Conservation (phyloP, 2,113 vertebrate species). For the Bubo scandiacus region DNA sequence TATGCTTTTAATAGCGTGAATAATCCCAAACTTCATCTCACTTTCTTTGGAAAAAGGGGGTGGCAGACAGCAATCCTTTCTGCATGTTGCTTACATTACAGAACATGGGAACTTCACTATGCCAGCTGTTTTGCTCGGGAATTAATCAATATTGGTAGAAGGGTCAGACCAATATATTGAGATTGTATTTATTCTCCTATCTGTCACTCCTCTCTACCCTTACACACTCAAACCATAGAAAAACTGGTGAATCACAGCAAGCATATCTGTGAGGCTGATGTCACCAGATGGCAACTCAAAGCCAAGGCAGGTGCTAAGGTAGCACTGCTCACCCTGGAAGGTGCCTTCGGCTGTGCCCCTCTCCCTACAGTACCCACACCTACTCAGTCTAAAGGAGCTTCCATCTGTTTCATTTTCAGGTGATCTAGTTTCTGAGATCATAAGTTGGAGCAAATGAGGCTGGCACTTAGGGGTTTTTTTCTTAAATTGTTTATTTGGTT, state of each 20-base stretch:
- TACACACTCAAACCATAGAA: background rate
- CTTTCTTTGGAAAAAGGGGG: background rate
- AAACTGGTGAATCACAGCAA: background rate
- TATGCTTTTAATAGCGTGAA: background rate
- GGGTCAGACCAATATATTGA: background rate
- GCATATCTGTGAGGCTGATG: fast-evolving
- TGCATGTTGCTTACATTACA: background rate
- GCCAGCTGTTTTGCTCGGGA: background rate
- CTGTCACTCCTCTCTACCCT: background rate
- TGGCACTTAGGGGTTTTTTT: background rate
- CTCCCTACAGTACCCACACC: background rate
- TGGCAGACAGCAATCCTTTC: background rate
- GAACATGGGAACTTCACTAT: background rate
- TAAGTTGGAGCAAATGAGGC: background rate
- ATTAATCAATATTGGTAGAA: background rate
- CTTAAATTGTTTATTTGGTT: background rate
- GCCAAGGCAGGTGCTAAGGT: background rate
- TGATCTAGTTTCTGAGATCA: background rate
- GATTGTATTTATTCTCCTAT: background rate
- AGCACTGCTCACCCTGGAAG: background rate
- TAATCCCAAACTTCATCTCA: background rate
- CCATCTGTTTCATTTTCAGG: background rate
- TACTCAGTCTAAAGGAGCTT: background rate
- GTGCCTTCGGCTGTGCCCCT: background rate
- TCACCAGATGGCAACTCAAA: background rate